Conservation (phyloP, 1,140 invertebrate species). For the Drosophila sechellia region DNA sequence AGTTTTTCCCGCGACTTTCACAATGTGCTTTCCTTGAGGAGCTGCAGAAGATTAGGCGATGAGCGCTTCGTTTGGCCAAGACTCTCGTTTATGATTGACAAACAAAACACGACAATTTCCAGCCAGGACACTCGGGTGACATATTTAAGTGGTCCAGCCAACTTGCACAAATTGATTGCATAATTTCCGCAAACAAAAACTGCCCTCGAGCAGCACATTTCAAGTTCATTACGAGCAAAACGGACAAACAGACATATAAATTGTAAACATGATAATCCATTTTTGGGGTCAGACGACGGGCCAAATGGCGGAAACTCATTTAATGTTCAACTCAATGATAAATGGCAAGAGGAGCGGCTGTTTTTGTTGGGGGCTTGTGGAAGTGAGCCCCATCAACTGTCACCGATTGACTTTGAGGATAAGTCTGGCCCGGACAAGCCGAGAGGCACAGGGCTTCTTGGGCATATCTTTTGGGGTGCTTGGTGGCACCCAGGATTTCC, state of each 20-base stretch:
- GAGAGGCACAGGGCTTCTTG: conserved; percentile 33
- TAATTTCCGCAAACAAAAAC: conserved; percentile 72
- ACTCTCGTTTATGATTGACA: conserved; percentile 11
- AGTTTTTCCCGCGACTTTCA: conserved; percentile 9
- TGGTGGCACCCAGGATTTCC: conserved; percentile 3
- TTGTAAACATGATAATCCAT: conserved; percentile 36
- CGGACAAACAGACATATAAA: conserved; percentile 27
- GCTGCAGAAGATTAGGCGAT: conserved; percentile 12
- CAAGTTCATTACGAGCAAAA: conserved; percentile 67
- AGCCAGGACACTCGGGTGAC: conserved; percentile 32
- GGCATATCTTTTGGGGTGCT: conserved; percentile 19
- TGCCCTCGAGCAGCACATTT: conserved; percentile 50
- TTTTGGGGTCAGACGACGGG: conserved; percentile 34
- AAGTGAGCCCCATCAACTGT: conserved; percentile 55
- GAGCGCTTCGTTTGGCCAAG: conserved; percentile 13
- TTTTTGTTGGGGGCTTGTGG: background rate
- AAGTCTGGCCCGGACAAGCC: conserved; percentile 35
- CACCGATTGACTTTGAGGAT: conserved; percentile 69
- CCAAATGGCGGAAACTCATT: conserved; percentile 74
- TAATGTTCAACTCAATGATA: conserved; percentile 77
- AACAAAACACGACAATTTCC: conserved; percentile 25
- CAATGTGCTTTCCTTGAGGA: background rate
- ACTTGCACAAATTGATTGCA: conserved; percentile 80
- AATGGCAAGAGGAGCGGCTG: conserved; percentile 54
- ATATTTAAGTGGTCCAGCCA: conserved; percentile 57